A percentile compares a stretch with the other conserved stretches of the same genome.
Evolutionary conservation across 2,113 vertebrate genomes (phyloP).

Genomic region (Ammospiza nelsoni): DNA sequence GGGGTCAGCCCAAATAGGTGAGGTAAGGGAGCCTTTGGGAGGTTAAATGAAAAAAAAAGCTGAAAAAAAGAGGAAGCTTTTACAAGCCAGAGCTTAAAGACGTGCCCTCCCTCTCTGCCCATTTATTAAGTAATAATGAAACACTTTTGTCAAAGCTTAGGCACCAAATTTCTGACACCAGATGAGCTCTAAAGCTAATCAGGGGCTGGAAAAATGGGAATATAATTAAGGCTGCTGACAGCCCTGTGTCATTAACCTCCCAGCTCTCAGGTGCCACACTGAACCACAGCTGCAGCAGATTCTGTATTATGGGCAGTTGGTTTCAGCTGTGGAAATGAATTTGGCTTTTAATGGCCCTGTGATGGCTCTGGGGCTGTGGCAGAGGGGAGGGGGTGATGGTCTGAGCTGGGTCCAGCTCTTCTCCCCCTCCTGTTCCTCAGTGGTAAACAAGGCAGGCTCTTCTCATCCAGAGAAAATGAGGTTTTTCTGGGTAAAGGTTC

Average conservation of each 20-base stretch:
- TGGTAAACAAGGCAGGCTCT: background rate
- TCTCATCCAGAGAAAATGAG: background rate
- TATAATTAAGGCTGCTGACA: slow-evolving; percentile 59
- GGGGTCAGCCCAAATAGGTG: background rate
- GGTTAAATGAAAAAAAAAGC: background rate
- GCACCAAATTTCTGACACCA: slow-evolving; percentile 59
- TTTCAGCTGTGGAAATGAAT: slow-evolving; percentile 32
- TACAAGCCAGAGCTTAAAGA: slow-evolving; percentile 11
- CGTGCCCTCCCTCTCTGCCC: background rate
- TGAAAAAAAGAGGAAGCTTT: background rate
- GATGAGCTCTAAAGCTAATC: slow-evolving; percentile 55
- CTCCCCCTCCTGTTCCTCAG: accelerated
- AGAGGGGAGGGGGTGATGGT: background rate
- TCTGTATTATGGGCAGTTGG: background rate
- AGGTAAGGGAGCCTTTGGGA: background rate
- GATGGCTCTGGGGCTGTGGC: background rate
- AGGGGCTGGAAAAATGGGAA: slow-evolving; percentile 37
- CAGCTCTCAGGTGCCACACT: slow-evolving; percentile 55
- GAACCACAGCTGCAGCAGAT: slow-evolving; percentile 36
- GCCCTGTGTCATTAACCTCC: slow-evolving; percentile 45
- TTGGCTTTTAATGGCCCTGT: slow-evolving; percentile 42
- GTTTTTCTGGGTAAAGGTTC: slow-evolving; percentile 29
- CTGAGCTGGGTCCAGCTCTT: background rate
- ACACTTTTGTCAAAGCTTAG: slow-evolving; percentile 50
- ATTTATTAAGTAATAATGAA: slow-evolving; percentile 50